Evolutionary conservation across 2,888 invertebrate genomes (phyloP).

Genomic region (Nomada flava): DNA sequence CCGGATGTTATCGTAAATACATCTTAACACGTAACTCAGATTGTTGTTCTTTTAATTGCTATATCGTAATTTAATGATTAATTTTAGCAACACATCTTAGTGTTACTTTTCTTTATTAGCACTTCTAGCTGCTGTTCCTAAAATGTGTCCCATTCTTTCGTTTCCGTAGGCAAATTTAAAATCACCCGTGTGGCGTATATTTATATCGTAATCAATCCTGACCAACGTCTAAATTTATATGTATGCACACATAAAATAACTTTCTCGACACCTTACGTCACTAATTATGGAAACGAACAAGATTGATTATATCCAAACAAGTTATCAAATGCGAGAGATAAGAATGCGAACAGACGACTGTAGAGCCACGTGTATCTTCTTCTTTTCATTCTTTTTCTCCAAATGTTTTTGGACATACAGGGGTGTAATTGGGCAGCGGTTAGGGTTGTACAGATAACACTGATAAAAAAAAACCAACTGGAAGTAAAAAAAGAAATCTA

Average conservation of each 20-base stretch:
- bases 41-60: conserved; percentile 23
- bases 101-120: conserved; percentile 27
- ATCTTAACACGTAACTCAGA: conserved; percentile 21
- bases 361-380: conserved; percentile 15
- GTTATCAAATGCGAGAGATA: background rate
- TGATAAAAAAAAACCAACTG: background rate
- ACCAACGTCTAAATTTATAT: too few relatives aligned
- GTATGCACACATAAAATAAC: background rate
- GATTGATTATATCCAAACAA: conserved; percentile 15
- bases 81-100: conserved; percentile 24
- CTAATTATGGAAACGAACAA: conserved; percentile 28
- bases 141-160: background rate
- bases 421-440: conserved; percentile 66
- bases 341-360: background rate
- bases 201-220: too few relatives aligned
- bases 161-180: background rate
- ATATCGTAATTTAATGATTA: conserved; percentile 23
- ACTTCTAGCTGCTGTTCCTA: conserved; percentile 8
- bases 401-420: conserved; percentile 61
- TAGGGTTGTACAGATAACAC: conserved; percentile 51
- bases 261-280: conserved; percentile 65
- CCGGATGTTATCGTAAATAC: conserved; percentile 15
- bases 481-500: background rate
- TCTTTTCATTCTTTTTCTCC: conserved; percentile 6
- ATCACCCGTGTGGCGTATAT: background rate